Conservation (phyloP, 1,140 invertebrate species). For the Popillia japonica region DNA sequence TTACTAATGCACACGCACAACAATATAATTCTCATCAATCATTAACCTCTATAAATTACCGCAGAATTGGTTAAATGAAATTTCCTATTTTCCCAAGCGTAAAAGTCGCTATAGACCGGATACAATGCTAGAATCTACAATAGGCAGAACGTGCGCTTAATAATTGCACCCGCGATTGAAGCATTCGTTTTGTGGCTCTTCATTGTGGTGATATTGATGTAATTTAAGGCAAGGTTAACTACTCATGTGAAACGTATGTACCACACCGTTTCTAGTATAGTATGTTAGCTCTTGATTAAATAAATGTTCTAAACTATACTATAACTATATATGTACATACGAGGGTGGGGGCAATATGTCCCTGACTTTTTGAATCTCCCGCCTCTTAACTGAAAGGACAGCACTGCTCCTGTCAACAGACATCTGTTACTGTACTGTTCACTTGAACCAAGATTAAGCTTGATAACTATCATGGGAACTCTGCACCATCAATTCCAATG, state of each 20-base stretch:
- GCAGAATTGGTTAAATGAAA: not conserved
- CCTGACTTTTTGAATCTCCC: no score
- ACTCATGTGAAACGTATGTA: not conserved
- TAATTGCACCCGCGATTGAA: not conserved
- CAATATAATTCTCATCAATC: no score
- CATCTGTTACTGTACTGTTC: no score
- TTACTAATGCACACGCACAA: no score
- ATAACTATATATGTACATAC: no score
- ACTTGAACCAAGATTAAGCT: no score
- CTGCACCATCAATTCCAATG: no score
- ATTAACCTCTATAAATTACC: not conserved
- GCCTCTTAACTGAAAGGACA: no score
- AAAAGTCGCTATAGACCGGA: not conserved
- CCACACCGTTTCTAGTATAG: not conserved
- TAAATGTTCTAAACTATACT: not conserved
- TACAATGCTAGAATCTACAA: not conserved
- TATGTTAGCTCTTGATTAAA: not conserved
- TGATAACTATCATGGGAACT: no score
- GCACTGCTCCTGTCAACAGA: no score
- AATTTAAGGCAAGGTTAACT: constrained; percentile 26
- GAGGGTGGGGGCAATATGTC: no score
- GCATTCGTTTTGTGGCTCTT: not conserved
- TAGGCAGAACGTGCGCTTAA: not conserved
- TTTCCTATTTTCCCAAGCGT: not conserved
- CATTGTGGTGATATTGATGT: not conserved